A percentile compares a stretch with the other conserved stretches of the same genome.
Conservation (phyloP, 2,113 vertebrate species). For the Lasiurus borealis region DNA sequence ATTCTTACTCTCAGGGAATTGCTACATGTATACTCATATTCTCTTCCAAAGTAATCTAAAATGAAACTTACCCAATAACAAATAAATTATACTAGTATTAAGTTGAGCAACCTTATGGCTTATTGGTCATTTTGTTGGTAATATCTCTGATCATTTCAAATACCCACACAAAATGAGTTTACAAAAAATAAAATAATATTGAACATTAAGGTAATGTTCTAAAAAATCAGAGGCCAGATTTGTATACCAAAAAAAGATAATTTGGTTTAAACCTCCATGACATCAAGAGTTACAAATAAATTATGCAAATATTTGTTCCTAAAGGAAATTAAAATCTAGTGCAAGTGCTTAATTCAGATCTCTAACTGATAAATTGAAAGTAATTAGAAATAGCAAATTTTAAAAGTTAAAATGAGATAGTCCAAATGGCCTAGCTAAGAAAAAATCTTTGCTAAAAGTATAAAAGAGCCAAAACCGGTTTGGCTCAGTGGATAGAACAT, state of each 20-base stretch:
- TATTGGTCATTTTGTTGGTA: slow-evolving; percentile 65
- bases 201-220: slow-evolving; percentile 68
- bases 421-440: slow-evolving; percentile 14
- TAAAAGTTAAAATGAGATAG: slow-evolving; percentile 24
- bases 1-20: neutral
- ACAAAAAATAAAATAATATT: slow-evolving; percentile 65
- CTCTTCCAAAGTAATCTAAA: slow-evolving; percentile 40
- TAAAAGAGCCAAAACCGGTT: no score
- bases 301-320: slow-evolving; percentile 67
- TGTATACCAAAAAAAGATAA: slow-evolving; percentile 42
- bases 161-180: slow-evolving; percentile 68
- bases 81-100: slow-evolving; percentile 50
- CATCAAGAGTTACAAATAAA: slow-evolving; percentile 44
- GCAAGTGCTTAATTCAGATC: slow-evolving; percentile 59
- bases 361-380: slow-evolving; percentile 53
- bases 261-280: slow-evolving; percentile 37
- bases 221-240: slow-evolving; percentile 71
- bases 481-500: no score
- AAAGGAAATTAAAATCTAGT: slow-evolving; percentile 61
- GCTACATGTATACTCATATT: neutral
- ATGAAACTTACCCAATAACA: slow-evolving; percentile 29
- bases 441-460: slow-evolving; percentile 42
- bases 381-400: slow-evolving; percentile 51
- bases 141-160: slow-evolving; percentile 73
- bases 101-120: slow-evolving; percentile 55